Evolutionary conservation across 92 coral and sea anemone species (phyloP), one percentile per base, ranked within the genome.

Genomic region (Heliopora coerulea): DNA sequence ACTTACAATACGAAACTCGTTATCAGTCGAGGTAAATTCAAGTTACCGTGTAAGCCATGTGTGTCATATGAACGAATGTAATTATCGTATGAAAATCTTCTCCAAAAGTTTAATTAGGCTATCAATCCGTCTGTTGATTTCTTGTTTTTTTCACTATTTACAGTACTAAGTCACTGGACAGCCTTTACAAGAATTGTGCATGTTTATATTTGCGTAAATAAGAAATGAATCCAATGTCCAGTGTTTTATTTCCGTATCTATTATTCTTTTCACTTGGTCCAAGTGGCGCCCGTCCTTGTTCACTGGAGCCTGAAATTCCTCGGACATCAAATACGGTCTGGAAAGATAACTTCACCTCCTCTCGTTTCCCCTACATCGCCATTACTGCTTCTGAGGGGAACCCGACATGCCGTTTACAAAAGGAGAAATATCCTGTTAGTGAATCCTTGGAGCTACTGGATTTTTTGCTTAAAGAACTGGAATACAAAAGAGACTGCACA

Each of bases 41-140:
- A 66, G 32, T 66, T 8, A 66, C 74, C 21, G 18, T 44, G 24
- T 17, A 49, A 67, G 59, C 74, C 74, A 67, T 41, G 54, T 67
- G 74, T 48, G 56, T 30, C 10, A 20, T 35, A 0, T 21, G 13
- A 7, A 32, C 15, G 0, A 4, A 35, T 15, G 25, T 62, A 33
- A 26, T 62, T 32, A 58, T 58, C 37, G 32, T 19, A 20, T 24
- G 60, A 26, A 58, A 8, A 58, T 32, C 2, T 58, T 58, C 15
- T 46, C 15, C n/a, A 46, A 46, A 46, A 46, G 52, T 6, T 46
- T 46, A 46, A 46, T 46, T 46, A 46, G 15, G 15, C 15, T 7
- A 46, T 46, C n/a, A 46, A 46, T 37, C 52, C n/a, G n/a, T 15
- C 7, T 46, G 11, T 46, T n/a, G n/a, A 8, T 15, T 46, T 46